Base-by-base conservation (phyloP, 2,113 vertebrate genomes). In the Xiphophorus hellerii region DNA sequence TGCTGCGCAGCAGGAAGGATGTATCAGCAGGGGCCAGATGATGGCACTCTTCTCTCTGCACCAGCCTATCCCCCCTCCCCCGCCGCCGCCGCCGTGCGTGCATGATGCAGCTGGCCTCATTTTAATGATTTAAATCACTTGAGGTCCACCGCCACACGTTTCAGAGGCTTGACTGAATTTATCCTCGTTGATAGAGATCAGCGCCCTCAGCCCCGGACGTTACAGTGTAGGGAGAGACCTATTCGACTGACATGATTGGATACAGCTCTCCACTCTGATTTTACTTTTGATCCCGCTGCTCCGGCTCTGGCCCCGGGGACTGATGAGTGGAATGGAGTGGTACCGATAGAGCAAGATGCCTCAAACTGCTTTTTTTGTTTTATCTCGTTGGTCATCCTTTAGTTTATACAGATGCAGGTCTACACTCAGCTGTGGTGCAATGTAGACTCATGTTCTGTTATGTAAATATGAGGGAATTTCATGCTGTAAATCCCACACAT, bases 31-130 rank as follows among this genome's bases (percentile, higher is more conserved):
- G 66, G 73, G 73, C 94, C 94, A 94, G 92, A 88, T 83, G 93
- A 91, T 93, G 93, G 93, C 91, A 89, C 84, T 93, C 85, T 92
- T 92, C 87, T 93, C 91, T 93, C 91, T 93, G 73, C 80, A 76
- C 86, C 88, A 72, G 89, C 76, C 51, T 77, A 65, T n/a, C 51
- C 17, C n/a, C 12, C 31, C 64, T 12, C 4, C 80, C 31, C 73
- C 83, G 82, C 89, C 84, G 76, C 35, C 75, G 27, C 84, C 13
- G 13, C 71, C 79, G 84, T 77, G 81, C 78, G 87, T 88, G 84
- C 86, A 79, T 58, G 90, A 90, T 91, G 88, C 85, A 81, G 84
- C 87, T 81, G 89, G 84, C 90, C 91, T 92, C 89, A 89, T 92
- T 92, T 89, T 81, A 92, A 91, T 87, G 89, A 92, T 92, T 90